Evolutionary conservation across 2,797 vertebrate genomes (phyloP).

Genomic region (Atherinosoma microstoma): DNA sequence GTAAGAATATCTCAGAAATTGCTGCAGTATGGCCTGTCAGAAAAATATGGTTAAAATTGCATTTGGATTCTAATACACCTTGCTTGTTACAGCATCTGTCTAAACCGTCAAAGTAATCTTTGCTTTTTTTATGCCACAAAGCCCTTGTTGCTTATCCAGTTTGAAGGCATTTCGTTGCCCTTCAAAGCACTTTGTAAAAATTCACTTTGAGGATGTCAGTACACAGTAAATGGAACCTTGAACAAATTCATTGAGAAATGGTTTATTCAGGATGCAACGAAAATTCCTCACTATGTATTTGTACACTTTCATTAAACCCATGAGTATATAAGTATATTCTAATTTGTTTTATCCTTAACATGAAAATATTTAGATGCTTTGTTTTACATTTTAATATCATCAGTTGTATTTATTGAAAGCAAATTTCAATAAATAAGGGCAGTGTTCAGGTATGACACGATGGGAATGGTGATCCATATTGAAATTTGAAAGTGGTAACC

Average conservation of each 20-base stretch:
- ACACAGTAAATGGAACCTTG: conserved; percentile 32
- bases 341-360: neutral
- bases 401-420: neutral
- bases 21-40: conserved; percentile 6
- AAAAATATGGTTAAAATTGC: conserved; percentile 5
- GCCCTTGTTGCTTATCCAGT: conserved; percentile 23
- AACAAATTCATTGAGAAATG: neutral
- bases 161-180: conserved; percentile 49
- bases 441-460: neutral
- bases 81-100: conserved; percentile 24
- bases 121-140: conserved; percentile 24
- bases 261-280: conserved; percentile 17
- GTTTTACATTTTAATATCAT: neutral
- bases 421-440: neutral
- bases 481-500: neutral
- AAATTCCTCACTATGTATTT: neutral
- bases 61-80: conserved; percentile 22
- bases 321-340: neutral
- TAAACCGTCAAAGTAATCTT: conserved; percentile 30
- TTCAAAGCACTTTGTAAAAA: conserved; percentile 33
- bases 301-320: neutral
- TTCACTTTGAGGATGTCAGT: conserved; percentile 43
- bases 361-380: neutral
- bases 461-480: neutral
- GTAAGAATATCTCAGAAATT: neutral